phyloP scores from a whole-genome alignment of 30 jellyfish, hydroid and myxozoan genomes.

The Pseudorhiza aurosa region DNA sequence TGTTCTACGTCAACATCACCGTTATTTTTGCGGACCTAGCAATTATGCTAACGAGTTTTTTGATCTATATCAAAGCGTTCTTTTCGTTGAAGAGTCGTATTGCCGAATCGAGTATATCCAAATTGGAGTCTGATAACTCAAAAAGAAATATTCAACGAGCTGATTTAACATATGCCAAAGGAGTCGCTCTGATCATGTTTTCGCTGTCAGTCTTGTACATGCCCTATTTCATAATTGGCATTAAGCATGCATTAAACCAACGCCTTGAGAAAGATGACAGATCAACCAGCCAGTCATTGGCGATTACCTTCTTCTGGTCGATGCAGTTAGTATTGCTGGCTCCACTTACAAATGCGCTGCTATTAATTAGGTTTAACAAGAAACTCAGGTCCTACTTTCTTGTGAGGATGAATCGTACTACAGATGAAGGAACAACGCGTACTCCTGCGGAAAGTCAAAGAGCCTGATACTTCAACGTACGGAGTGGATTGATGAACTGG shows the following conservation, averaged over 20 bases:
- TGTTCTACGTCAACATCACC: background rate
- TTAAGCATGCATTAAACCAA: background rate
- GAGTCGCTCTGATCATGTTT: conserved; percentile 7
- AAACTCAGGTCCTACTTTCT: background rate
- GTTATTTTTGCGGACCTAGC: background rate
- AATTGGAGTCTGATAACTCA: background rate
- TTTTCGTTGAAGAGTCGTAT: conserved; percentile 5
- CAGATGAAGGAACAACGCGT: background rate
- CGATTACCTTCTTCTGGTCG: background rate
- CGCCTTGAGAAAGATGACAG: background rate
- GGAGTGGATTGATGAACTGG: too few species aligned
- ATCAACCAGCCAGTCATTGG: background rate
- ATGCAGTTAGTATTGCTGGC: background rate
- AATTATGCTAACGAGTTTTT: background rate
- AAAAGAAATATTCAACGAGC: background rate
- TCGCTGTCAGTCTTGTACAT: conserved; percentile 8
- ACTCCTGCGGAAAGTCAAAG: too few species aligned
- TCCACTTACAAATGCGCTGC: background rate
- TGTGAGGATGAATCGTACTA: background rate
- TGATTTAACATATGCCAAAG: conserved; percentile 15
- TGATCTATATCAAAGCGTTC: background rate
- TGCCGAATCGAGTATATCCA: background rate
- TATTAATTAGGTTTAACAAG: background rate
- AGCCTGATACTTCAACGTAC: too few species aligned
- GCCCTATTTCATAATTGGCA: conserved; percentile 2